phyloP scores from a whole-genome alignment of 2,113 vertebrate species.

The Cynocephalus volans region DNA sequence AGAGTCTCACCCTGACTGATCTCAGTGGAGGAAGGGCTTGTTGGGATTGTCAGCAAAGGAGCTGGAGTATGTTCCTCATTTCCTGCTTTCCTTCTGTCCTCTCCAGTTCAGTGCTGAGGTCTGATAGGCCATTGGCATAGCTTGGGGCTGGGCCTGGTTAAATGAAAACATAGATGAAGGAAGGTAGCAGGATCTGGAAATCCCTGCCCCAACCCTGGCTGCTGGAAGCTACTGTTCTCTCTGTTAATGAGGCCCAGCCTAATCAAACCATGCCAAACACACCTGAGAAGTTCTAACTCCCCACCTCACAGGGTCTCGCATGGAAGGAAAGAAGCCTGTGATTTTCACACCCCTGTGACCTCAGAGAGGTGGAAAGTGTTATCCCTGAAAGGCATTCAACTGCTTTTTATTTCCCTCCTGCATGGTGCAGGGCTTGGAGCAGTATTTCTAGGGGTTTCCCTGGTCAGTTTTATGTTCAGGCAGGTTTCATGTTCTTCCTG shows the following conservation, averaged over 20 bases:
- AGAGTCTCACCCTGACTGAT: too few relatives aligned
- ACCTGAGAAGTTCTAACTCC: fast-evolving
- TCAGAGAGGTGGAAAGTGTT: background rate
- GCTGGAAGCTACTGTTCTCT: background rate
- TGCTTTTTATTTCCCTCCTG: too few relatives aligned
- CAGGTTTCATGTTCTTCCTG: background rate
- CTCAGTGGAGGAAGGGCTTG: background rate
- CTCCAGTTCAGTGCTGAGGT: background rate
- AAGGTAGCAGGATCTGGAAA: background rate
- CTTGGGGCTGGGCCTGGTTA: too few relatives aligned
- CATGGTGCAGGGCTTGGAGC: too few relatives aligned
- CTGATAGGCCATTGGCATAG: background rate
- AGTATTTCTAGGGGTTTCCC: background rate
- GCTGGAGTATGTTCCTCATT: background rate
- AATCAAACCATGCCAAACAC: too few relatives aligned
- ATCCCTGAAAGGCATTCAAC: background rate
- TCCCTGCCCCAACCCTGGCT: background rate
- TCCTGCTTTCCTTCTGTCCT: background rate
- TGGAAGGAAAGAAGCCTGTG: background rate
- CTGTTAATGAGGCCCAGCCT: background rate
- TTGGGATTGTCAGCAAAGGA: background rate
- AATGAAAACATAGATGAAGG: background rate
- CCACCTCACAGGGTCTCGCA: fast-evolving
- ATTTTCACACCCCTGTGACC: background rate
- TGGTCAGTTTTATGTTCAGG: background rate